Evolutionary conservation across 2,113 vertebrate genomes (phyloP).

Genomic region (Bombycilla garrulus): DNA sequence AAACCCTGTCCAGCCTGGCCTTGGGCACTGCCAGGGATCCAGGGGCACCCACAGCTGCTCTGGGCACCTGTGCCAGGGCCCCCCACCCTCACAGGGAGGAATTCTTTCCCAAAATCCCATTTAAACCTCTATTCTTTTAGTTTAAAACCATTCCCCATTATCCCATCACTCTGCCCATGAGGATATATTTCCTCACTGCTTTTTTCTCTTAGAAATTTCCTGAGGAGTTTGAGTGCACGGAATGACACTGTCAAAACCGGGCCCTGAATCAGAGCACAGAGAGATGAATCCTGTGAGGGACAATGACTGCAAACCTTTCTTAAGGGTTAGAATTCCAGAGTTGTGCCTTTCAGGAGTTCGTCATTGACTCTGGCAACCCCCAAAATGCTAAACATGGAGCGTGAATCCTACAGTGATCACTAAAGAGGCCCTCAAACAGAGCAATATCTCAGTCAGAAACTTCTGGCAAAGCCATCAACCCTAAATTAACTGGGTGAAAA

Average conservation of each 20-base stretch:
- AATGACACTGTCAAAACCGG: neutral
- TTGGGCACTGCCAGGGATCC: neutral
- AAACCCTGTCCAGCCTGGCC: rapidly evolving
- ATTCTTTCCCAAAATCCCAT: neutral
- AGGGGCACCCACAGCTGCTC: neutral
- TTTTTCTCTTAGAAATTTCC: neutral
- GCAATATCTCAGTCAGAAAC: neutral
- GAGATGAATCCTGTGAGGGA: neutral
- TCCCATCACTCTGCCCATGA: neutral
- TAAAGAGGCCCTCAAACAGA: neutral
- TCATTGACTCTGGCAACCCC: neutral
- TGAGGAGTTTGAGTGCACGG: neutral
- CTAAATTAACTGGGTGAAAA: neutral
- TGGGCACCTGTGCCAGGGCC: neutral
- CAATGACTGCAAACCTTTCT: neutral
- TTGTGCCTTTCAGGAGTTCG: neutral
- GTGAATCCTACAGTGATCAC: neutral
- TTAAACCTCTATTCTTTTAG: neutral
- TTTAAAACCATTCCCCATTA: neutral
- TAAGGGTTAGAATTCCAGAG: neutral
- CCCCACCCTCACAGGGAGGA: rapidly evolving
- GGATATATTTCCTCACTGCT: neutral
- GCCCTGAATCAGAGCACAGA: neutral
- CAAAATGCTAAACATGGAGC: neutral
- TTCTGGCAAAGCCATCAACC: neutral